Evolutionary conservation across 2,888 invertebrate genomes (phyloP).

Genomic region (Agrochola macilenta): DNA sequence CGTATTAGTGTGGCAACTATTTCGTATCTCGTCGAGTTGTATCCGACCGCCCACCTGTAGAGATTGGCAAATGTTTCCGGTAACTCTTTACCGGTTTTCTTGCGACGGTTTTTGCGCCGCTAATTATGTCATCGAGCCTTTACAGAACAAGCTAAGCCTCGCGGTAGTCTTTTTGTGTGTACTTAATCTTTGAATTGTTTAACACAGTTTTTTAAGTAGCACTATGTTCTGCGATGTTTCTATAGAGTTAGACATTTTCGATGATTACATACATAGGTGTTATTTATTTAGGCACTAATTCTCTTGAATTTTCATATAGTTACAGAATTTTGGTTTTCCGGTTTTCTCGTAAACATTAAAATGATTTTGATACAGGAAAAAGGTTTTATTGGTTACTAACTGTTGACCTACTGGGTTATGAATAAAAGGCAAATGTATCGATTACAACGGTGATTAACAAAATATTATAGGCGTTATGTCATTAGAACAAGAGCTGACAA

Average conservation of each 20-base stretch:
- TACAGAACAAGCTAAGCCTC: constrained; percentile 50
- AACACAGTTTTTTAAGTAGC: constrained; percentile 49
- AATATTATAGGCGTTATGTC: constrained; percentile 45
- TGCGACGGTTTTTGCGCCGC: constrained; percentile 71
- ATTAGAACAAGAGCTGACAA: constrained; percentile 41
- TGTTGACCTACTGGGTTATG: constrained; percentile 9
- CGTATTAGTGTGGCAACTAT: constrained; percentile 69
- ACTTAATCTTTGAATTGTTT: constrained; percentile 46
- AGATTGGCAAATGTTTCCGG: constrained; percentile 86
- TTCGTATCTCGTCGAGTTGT: constrained; percentile 61
- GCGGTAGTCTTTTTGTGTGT: constrained; percentile 36
- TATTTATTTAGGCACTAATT: constrained; percentile 31
- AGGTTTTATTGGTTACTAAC: not conserved
- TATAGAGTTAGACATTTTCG: not conserved
- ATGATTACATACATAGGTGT: not conserved
- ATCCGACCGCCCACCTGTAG: constrained; percentile 76
- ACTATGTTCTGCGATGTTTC: not conserved
- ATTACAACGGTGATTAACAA: constrained; percentile 12
- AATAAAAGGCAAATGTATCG: constrained; percentile 10
- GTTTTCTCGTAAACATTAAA: constrained; percentile 1
- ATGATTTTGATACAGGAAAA: constrained; percentile 12
- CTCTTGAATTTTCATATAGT: not conserved
- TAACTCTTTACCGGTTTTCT: constrained; percentile 80
- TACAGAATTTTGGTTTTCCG: not conserved
- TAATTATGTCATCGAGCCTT: constrained; percentile 77